phyloP scores from a whole-genome alignment of 1,140 invertebrate genomes.

The Episyrphus balteatus region DNA sequence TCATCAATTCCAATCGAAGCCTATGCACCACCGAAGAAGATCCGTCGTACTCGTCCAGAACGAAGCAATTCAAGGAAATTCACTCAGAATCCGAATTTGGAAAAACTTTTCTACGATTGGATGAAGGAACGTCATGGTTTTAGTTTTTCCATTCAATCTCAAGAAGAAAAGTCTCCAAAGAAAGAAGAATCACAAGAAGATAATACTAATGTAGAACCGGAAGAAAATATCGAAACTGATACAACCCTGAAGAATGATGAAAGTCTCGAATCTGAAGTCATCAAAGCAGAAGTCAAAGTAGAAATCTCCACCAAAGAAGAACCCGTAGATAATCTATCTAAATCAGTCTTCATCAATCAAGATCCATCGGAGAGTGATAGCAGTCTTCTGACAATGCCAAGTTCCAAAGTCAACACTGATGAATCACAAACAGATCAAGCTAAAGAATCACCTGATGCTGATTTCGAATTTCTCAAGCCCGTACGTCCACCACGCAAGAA shows the following conservation, averaged over 20 bases:
- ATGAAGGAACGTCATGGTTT: conserved; percentile 24
- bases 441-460: conserved; percentile 2
- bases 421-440: conserved; percentile 21
- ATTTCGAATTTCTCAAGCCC: conserved; percentile 21
- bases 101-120: conserved; percentile 28
- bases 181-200: too few relatives aligned
- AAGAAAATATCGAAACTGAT: too few relatives aligned
- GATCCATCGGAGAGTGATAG: conserved; percentile 22
- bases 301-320: too few relatives aligned
- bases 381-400: conserved; percentile 23
- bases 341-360: too few relatives aligned
- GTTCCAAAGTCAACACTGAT: conserved; percentile 24
- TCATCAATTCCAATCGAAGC: conserved; percentile 17
- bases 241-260: too few relatives aligned
- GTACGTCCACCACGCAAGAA: conserved; percentile 28
- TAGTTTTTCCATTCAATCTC: conserved; percentile 16
- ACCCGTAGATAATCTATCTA: too few relatives aligned
- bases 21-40: conserved; percentile 31
- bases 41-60: conserved; percentile 24
- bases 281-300: too few relatives aligned
- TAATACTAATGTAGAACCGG: too few relatives aligned
- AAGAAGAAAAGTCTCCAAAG: too few relatives aligned
- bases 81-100: conserved; percentile 26
- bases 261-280: too few relatives aligned
- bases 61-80: conserved; percentile 13